Evolutionary conservation across 2,888 invertebrate genomes (phyloP).

Genomic region (Synergus umbraculus): DNA sequence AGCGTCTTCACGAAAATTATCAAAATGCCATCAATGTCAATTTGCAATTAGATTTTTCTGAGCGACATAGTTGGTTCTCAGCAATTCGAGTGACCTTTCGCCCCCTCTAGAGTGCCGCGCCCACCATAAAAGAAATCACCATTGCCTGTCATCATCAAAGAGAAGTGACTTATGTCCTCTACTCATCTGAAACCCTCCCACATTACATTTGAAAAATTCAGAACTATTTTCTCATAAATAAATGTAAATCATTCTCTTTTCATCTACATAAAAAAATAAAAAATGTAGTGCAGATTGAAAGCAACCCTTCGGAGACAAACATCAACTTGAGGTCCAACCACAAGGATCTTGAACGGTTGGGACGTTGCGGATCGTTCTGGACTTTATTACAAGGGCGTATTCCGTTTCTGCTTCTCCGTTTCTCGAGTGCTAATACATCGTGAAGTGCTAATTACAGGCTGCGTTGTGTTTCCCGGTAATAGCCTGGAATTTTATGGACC

Average conservation of each 20-base stretch:
- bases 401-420: constrained; percentile 53
- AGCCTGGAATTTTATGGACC: constrained; percentile 70
- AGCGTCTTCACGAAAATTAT: background rate
- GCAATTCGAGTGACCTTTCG: constrained; percentile 70
- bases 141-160: constrained; percentile 41
- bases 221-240: background rate
- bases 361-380: constrained; percentile 67
- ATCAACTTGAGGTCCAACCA: background rate
- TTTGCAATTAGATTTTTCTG: constrained; percentile 42
- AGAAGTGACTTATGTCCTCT: background rate
- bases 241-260: too few relatives aligned
- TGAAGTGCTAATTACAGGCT: constrained; percentile 75
- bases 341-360: constrained; percentile 53
- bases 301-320: constrained; percentile 41
- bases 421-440: constrained; percentile 71
- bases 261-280: background rate
- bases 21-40: background rate
- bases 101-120: constrained; percentile 70
- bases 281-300: constrained; percentile 57
- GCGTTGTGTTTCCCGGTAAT: constrained; percentile 68
- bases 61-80: constrained; percentile 63
- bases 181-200: background rate
- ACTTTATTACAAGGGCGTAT: constrained; percentile 73
- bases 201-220: background rate
- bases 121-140: constrained; percentile 70